phyloP scores from a whole-genome alignment of 2,888 invertebrate genomes.

The Netelia fuscicornis region DNA sequence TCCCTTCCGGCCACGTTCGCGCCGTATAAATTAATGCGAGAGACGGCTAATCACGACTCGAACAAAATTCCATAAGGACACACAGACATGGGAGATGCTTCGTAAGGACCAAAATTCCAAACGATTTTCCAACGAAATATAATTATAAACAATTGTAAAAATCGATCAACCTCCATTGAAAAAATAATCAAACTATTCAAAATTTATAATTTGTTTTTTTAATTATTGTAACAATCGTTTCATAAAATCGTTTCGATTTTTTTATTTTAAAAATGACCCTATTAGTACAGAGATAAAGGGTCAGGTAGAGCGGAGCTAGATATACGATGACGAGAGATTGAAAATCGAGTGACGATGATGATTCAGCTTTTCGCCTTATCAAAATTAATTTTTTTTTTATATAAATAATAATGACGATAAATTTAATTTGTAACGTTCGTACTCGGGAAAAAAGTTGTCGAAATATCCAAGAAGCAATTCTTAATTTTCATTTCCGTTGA shows the following conservation, averaged over 20 bases:
- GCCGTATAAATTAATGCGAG: slow-evolving; percentile 17
- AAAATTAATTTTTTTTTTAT: not conserved
- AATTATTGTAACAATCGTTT: too few species aligned
- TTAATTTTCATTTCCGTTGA: not conserved
- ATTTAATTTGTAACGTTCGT: not conserved
- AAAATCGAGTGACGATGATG: slow-evolving; percentile 33
- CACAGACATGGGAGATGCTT: slow-evolving; percentile 5
- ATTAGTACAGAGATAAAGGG: not conserved
- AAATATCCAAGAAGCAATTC: not conserved
- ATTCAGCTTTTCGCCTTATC: not conserved
- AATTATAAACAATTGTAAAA: too few species aligned
- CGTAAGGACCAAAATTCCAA: not conserved
- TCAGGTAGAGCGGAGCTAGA: slow-evolving; percentile 25
- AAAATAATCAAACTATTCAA: too few species aligned
- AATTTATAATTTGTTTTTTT: too few species aligned
- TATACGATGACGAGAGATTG: slow-evolving; percentile 42
- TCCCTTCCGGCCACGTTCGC: not conserved
- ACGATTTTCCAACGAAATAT: too few species aligned
- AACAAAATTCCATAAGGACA: not conserved
- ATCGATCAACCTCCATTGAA: too few species aligned
- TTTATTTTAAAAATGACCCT: not conserved
- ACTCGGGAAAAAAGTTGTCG: slow-evolving; percentile 3
- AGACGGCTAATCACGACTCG: slow-evolving; percentile 34
- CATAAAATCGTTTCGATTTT: not conserved
- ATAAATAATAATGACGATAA: slow-evolving; percentile 6